These are phyloP conservation scores for Ischnus inquisitorius DNA, from an alignment of 2,888 invertebrate genomes.

Conservation along the genomic window DNA sequence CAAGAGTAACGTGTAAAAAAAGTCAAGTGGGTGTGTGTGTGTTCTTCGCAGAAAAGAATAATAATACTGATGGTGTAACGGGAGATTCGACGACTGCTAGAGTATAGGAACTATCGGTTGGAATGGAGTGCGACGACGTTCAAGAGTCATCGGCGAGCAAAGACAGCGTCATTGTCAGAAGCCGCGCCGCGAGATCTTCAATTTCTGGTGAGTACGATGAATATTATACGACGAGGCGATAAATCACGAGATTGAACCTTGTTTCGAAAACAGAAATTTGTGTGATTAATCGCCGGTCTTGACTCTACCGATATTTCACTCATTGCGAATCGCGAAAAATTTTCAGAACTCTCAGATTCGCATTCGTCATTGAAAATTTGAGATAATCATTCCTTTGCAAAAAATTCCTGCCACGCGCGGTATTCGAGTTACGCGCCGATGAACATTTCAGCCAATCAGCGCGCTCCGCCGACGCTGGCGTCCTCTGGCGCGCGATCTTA, in stretches of 20 bases:
- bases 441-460: neutral
- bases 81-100: slow-evolving; percentile 13
- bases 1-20: neutral
- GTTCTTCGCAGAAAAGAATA: neutral
- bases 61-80: slow-evolving; percentile 37
- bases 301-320: neutral
- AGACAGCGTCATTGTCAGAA: slow-evolving; percentile 68
- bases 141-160: slow-evolving; percentile 70
- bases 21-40: slow-evolving; percentile 1
- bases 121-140: slow-evolving; percentile 76
- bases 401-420: neutral
- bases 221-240: neutral
- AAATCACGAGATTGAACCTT: neutral
- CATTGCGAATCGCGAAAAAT: too few relatives aligned
- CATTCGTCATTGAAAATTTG: too few relatives aligned
- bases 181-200: slow-evolving; percentile 45
- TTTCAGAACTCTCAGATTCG: too few relatives aligned
- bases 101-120: slow-evolving; percentile 17
- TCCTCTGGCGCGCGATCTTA: neutral
- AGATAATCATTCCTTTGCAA: neutral
- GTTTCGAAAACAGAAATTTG: neutral
- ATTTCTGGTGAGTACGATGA: slow-evolving; percentile 55
- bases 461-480: neutral
- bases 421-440: neutral
- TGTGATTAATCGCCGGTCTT: neutral